Evolutionary conservation across 2,113 vertebrate species (phyloP), one percentile per base, ranked within the genome.

Genomic region (Fulmarus glacialis): DNA sequence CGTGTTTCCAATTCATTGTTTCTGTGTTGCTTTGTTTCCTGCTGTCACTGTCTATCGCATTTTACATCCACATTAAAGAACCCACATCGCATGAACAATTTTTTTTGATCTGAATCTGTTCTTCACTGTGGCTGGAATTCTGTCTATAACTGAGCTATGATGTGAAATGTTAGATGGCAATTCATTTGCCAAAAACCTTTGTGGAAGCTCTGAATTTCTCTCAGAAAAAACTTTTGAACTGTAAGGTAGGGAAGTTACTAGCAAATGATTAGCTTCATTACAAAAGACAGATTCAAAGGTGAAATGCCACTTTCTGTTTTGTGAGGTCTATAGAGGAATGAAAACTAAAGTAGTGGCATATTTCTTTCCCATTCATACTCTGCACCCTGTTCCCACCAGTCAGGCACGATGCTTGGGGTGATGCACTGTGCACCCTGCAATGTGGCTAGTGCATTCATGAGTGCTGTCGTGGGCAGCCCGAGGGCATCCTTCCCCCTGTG

Each of bases 171-270:
- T 8, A 6, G 12, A 15, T 6, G 6, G 5, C 8, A 52, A 23
- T 50, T 23, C 0, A 5, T 24, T 32, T 11, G 1, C 12, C 11
- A 6, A 42, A 29, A 24, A 5, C 8, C 1, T 22, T 48, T 13
- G 6, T 43, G 36, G 23, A 50, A 22, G 5, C 14, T 80, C 42
- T 24, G 7, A 68, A 21, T 23, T 67, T 45, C 9, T 59, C 42
- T 59, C 29, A 34, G 27, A 34, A 66, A 42, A n/a, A 3, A 1
- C 10, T 75, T 86, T n/a, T 19, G 10, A 43, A 48, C 32, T 59
- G 18, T 3, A 50, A 9, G 7, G 8, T 11, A 19, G 3, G 27
- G 15, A 42, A 30, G 3, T 19, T 13, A 2, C 11, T 24, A 42
- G 3, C 4, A 21, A 36, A 55, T 12, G 0, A 30, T 48, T 36